Evolutionary conservation across 2,888 invertebrate species (phyloP).

Genomic region (Chaetoderma sp.): DNA sequence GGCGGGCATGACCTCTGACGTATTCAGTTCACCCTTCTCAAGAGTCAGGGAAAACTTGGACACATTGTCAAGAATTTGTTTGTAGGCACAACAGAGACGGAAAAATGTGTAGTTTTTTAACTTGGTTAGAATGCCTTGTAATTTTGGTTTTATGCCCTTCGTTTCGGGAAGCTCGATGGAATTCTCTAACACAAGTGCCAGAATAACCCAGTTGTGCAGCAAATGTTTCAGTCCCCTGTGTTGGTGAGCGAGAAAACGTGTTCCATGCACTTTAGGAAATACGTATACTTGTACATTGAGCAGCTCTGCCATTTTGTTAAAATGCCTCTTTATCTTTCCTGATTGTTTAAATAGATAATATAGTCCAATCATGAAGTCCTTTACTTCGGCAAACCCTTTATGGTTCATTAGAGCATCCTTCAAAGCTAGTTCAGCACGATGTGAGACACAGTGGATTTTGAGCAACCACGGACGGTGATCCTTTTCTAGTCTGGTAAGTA

Average conservation of each 20-base stretch:
- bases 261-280: slow-evolving; percentile 10
- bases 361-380: slow-evolving; percentile 4
- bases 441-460: not conserved
- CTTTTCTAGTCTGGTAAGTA: not conserved
- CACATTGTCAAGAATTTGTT: slow-evolving; percentile 1
- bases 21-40: not conserved
- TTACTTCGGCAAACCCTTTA: not conserved
- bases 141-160: slow-evolving; percentile 2
- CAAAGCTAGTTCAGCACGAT: not conserved
- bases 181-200: not conserved
- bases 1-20: not conserved
- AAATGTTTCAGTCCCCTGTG: not conserved
- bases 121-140: not conserved
- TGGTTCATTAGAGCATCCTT: slow-evolving; percentile 2
- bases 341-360: not conserved
- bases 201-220: slow-evolving; percentile 10
- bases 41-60: not conserved
- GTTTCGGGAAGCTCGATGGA: not conserved
- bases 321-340: not conserved
- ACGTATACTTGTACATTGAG: not conserved
- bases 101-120: slow-evolving; percentile 4
- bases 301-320: not conserved
- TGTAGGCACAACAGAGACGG: not conserved
- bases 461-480: slow-evolving; percentile 6
- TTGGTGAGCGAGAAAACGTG: not conserved